Evolutionary conservation across 1,140 invertebrate species (phyloP), one percentile per base, ranked within the genome.

Genomic region (Heliconius congener): DNA sequence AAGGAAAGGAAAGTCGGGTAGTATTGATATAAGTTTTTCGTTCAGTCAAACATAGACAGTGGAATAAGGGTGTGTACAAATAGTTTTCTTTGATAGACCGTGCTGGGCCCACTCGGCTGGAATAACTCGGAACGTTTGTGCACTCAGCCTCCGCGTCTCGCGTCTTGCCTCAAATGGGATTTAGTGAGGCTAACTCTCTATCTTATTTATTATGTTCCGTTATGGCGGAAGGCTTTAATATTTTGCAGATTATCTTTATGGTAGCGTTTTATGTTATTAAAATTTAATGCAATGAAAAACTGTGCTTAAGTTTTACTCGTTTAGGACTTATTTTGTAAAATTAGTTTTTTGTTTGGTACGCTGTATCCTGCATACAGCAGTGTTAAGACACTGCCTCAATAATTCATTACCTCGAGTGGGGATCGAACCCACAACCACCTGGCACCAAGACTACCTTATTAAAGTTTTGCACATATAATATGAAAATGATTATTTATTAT

Each of bases 71-170:
- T 89, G 87, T 89, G 86, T 87, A 89, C 86, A 93, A 91, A 91
- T 91, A 87, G 88, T 91, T 91, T 91, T 88, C 87, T 90, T 90
- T 90, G 87, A 90, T 87, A 91, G 81, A 86, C 81, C 82, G 87
- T 85, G 82, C 82, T 79, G 83, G 77, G 84, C 83, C 52, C 86
- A 84, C 83, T 90, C 85, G 85, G 74, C 79, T 86, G 90, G 87
- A 93, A 92, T 90, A 90, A 91, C 81, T 84, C 84, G 80, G 82
- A 86, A 83, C 83, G 83, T 88, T 90, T 87, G 85, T 86, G 87
- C 83, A 83, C 84, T 84, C 83, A 81, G 83, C 82, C 82, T 80
- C 73, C 80, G 75, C 60, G 82, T 80, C 78, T 83, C 81, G 81
- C 85, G 84, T 85, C 86, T 86, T 81, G 84, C 85, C 86, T 85